phyloP scores from a whole-genome alignment of 2,113 vertebrate species.

The Lethenteron camtschaticum region DNA sequence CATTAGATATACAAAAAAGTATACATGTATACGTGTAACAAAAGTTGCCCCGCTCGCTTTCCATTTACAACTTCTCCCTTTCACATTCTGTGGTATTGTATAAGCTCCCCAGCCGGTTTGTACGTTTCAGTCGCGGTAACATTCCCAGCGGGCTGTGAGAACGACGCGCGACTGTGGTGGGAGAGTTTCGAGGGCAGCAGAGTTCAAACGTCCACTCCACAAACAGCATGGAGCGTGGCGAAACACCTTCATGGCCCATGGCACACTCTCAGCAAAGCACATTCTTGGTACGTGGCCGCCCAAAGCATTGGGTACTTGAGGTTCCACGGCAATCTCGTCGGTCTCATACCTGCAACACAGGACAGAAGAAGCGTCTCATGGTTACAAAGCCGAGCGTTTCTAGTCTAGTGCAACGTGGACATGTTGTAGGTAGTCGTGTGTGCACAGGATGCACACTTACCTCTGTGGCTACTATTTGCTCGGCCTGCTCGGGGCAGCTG shows the following conservation, averaged over 20 bases:
- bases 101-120: not conserved
- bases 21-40: not conserved
- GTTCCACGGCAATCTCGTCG: not conserved
- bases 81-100: conserved; percentile 4
- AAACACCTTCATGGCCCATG: not conserved
- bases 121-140: not conserved
- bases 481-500: not conserved
- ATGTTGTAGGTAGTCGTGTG: not conserved
- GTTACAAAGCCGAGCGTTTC: not conserved
- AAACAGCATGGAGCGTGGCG: not conserved
- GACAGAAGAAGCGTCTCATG: not conserved
- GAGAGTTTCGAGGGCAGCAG: not conserved
- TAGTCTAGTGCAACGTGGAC: not conserved
- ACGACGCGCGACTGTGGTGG: not conserved
- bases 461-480: conserved; percentile 3
- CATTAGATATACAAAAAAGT: not conserved
- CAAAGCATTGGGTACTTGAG: not conserved
- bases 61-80: not conserved
- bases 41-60: not conserved
- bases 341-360: conserved; percentile 4
- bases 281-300: not conserved
- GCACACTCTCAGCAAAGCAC: not conserved
- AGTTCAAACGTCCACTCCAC: not conserved
- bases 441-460: not conserved
- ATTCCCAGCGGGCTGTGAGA: not conserved